Percentiles rank a stretch among this genome's conserved stretches.
Conservation (phyloP, 2,888 invertebrate species). For the Yponomeuta sedellus region DNA sequence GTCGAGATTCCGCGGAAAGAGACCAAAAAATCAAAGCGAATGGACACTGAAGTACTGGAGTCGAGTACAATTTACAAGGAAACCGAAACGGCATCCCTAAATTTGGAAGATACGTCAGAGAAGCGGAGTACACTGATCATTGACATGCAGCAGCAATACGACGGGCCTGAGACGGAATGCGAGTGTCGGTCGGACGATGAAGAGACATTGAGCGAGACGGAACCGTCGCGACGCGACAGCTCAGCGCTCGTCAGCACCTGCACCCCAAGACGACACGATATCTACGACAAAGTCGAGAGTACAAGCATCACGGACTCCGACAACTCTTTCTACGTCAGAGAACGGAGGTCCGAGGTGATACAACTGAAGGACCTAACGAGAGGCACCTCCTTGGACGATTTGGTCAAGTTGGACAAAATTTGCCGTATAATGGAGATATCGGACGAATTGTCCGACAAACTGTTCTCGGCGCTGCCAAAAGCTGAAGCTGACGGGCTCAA, state of each 20-base stretch:
- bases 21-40: too few relatives aligned
- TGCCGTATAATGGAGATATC: slow-evolving; percentile 69
- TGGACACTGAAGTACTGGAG: background rate
- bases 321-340: slow-evolving; percentile 50
- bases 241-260: background rate
- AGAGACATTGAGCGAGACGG: background rate
- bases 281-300: slow-evolving; percentile 65
- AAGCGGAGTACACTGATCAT: background rate
- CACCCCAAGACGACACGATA: slow-evolving; percentile 20
- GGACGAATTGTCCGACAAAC: slow-evolving; percentile 58
- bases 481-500: slow-evolving; percentile 19
- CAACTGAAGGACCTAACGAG: slow-evolving; percentile 53
- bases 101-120: background rate
- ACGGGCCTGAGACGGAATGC: background rate
- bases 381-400: slow-evolving; percentile 47
- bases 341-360: slow-evolving; percentile 56
- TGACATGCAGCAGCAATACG: background rate
- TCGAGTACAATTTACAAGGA: background rate
- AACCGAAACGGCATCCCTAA: background rate
- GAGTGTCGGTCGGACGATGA: background rate
- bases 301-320: slow-evolving; percentile 53
- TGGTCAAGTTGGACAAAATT: slow-evolving; percentile 58
- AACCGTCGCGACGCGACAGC: background rate
- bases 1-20: background rate
- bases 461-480: slow-evolving; percentile 47